Evolutionary conservation across 2,797 vertebrate species (phyloP).

Genomic region (Dryobates pubescens): DNA sequence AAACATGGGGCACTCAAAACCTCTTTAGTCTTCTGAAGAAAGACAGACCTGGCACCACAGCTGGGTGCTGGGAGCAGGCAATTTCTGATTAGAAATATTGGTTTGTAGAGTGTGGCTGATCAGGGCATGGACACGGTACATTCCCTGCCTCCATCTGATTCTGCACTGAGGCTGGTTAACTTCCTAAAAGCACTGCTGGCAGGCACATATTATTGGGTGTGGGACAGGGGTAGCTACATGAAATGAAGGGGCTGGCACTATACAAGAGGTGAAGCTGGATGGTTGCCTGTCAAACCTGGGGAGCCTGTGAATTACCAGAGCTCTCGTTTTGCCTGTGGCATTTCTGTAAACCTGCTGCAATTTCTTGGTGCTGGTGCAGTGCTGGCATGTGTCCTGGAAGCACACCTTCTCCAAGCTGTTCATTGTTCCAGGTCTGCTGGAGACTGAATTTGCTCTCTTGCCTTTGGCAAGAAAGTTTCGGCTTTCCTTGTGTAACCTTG

Average conservation of each 20-base stretch:
- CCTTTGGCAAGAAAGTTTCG: constrained; percentile 30
- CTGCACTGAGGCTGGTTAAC: neutral
- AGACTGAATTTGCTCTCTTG: constrained; percentile 11
- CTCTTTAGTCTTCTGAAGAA: constrained; percentile 18
- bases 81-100: constrained; percentile 11
- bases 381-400: constrained; percentile 55
- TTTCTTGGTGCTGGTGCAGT: constrained; percentile 41
- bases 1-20: neutral
- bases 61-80: neutral
- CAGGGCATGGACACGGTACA: rapidly evolving
- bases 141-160: neutral
- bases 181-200: constrained; percentile 33
- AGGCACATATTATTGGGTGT: constrained; percentile 32
- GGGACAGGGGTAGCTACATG: constrained; percentile 29
- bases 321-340: constrained; percentile 59
- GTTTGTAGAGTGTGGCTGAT: neutral
- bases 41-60: neutral
- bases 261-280: constrained; percentile 56
- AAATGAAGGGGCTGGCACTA: constrained; percentile 62
- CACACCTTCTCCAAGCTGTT: constrained; percentile 50
- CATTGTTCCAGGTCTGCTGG: constrained; percentile 33
- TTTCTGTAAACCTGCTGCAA: constrained; percentile 55
- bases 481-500: constrained; percentile 34
- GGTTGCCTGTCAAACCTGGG: constrained; percentile 49
- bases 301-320: constrained; percentile 53